Conservation (phyloP, 2,888 invertebrate genomes). For the Eupithecia insigniata region DNA sequence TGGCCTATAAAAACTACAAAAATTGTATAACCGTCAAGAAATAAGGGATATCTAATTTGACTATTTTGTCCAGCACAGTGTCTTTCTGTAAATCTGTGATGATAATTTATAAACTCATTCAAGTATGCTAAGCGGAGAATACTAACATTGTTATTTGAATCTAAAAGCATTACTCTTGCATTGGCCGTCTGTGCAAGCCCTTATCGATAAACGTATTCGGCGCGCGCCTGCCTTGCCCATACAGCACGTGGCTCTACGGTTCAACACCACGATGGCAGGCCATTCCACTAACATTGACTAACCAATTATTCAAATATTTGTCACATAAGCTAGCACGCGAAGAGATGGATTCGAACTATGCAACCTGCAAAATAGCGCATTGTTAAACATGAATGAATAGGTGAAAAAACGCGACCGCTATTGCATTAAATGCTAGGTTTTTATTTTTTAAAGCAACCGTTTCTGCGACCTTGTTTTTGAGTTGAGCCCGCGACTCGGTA, state of each 20-base stretch:
- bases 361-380: neutral
- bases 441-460: too few relatives aligned
- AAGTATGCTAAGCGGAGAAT: too few relatives aligned
- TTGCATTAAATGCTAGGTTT: too few relatives aligned
- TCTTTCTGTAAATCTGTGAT: too few relatives aligned
- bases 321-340: neutral
- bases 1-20: too few relatives aligned
- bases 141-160: too few relatives aligned
- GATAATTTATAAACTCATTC: too few relatives aligned
- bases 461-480: neutral
- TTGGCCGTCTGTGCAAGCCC: neutral
- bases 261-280: neutral
- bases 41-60: too few relatives aligned
- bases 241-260: conserved; percentile 1
- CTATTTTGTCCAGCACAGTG: too few relatives aligned
- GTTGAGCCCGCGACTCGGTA: neutral
- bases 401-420: too few relatives aligned
- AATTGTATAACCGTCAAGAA: too few relatives aligned
- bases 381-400: too few relatives aligned
- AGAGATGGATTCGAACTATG: neutral
- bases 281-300: conserved; percentile 3
- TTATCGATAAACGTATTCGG: conserved; percentile 6
- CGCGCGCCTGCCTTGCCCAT: neutral
- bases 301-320: conserved; percentile 6
- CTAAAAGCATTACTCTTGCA: neutral